Evolutionary conservation across 2,888 invertebrate genomes (phyloP).

Genomic region (Coenonympha glycerion): DNA sequence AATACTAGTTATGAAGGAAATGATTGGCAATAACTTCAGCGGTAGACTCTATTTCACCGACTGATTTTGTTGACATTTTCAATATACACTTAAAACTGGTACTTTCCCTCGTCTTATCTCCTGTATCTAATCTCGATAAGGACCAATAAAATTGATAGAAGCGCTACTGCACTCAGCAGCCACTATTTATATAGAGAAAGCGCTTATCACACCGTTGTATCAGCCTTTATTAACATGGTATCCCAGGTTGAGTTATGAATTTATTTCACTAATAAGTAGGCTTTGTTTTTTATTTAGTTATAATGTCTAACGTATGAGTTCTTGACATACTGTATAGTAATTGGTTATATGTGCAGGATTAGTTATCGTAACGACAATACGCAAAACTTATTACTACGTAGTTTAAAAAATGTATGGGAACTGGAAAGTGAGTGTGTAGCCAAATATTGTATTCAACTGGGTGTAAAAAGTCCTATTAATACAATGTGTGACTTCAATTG

Average conservation of each 20-base stretch:
- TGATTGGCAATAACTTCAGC: too few species aligned
- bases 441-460: too few species aligned
- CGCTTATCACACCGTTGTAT: constrained; percentile 11
- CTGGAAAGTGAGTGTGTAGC: too few species aligned
- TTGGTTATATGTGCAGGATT: too few species aligned
- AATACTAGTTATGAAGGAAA: too few species aligned
- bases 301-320: neutral
- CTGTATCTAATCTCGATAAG: constrained; percentile 8
- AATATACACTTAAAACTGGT: neutral
- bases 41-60: too few species aligned
- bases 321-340: too few species aligned
- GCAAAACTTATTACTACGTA: too few species aligned
- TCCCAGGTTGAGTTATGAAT: neutral
- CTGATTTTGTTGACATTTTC: neutral
- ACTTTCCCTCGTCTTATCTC: constrained; percentile 11
- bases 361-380: too few species aligned
- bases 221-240: constrained; percentile 3
- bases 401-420: too few species aligned
- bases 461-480: too few species aligned
- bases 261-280: neutral
- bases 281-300: neutral
- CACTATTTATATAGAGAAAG: constrained; percentile 8
- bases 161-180: constrained; percentile 5
- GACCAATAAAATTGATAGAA: constrained; percentile 10
- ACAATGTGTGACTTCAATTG: too few species aligned